These are phyloP conservation scores for Cosmopolites sordidus DNA, from an alignment of 2,888 invertebrate genomes.

Conservation along the genomic window DNA sequence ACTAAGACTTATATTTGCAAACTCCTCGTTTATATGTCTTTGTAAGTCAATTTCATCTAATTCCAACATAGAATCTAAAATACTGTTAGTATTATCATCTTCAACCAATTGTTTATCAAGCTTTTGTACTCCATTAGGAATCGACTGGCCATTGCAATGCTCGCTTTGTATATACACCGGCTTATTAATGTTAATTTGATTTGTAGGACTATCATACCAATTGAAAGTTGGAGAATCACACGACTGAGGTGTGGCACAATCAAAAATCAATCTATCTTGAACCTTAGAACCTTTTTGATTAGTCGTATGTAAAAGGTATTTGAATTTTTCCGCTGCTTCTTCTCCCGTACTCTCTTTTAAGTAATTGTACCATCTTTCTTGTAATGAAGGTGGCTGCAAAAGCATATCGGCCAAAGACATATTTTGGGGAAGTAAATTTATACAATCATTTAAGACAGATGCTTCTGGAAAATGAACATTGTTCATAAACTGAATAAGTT, in stretches of 20 bases:
- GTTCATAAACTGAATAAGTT: conserved; percentile 55
- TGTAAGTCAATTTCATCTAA: conserved; percentile 36
- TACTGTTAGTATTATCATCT: conserved; percentile 12
- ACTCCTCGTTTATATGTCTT: conserved; percentile 42
- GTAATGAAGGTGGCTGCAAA: conserved; percentile 47
- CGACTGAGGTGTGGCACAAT: conserved; percentile 33
- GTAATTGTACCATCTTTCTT: conserved; percentile 53
- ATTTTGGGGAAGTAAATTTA: conserved; percentile 53
- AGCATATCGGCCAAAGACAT: conserved; percentile 57
- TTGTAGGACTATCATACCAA: conserved; percentile 43
- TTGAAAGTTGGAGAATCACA: conserved; percentile 41
- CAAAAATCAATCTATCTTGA: conserved; percentile 34
- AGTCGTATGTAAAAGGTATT: conserved; percentile 41
- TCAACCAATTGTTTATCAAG: conserved; percentile 10
- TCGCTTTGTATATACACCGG: conserved; percentile 43
- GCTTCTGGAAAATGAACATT: conserved; percentile 56
- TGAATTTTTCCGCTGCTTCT: conserved; percentile 56
- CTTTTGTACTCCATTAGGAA: conserved; percentile 6
- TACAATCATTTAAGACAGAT: conserved; percentile 39
- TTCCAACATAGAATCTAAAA: conserved; percentile 22
- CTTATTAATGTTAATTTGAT: conserved; percentile 43
- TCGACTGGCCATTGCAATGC: conserved; percentile 10
- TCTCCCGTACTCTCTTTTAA: conserved; percentile 53
- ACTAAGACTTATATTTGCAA: conserved; percentile 39
- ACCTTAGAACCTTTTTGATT: conserved; percentile 37